These are phyloP conservation scores for Eupithecia tripunctaria DNA, from an alignment of 2,888 invertebrate species.

Conservation along the genomic window DNA sequence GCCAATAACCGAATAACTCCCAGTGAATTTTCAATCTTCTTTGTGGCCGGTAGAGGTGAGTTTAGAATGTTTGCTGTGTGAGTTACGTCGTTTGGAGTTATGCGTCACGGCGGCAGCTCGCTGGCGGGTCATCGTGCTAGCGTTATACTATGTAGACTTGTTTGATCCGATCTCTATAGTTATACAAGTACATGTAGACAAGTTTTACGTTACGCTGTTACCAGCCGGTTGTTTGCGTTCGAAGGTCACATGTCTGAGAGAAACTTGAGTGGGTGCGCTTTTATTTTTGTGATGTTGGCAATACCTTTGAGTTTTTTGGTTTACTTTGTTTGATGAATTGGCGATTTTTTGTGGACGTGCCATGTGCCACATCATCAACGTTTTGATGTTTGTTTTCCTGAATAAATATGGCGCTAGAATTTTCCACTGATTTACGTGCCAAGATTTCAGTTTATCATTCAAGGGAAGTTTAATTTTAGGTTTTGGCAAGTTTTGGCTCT, in stretches of 20 bases:
- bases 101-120: slow-evolving; percentile 74
- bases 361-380: slow-evolving; percentile 1
- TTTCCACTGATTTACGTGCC: slow-evolving; percentile 8
- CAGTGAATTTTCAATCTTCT: slow-evolving; percentile 42
- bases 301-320: slow-evolving; percentile 18
- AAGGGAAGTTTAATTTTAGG: not conserved
- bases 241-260: slow-evolving; percentile 72
- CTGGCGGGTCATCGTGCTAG: slow-evolving; percentile 77
- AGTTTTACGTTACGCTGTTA: slow-evolving; percentile 73
- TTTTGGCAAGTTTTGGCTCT: not conserved
- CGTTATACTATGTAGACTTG: slow-evolving; percentile 56
- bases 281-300: slow-evolving; percentile 41
- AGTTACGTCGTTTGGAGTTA: slow-evolving; percentile 59
- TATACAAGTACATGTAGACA: slow-evolving; percentile 55
- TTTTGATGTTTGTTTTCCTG: slow-evolving; percentile 7
- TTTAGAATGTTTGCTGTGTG: slow-evolving; percentile 42
- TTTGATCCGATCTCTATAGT: slow-evolving; percentile 64
- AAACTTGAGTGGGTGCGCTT: slow-evolving; percentile 43
- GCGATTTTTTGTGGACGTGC: slow-evolving; percentile 2
- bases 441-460: not conserved
- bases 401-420: slow-evolving; percentile 4
- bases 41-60: slow-evolving; percentile 47
- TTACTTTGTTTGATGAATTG: slow-evolving; percentile 11
- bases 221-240: slow-evolving; percentile 72
- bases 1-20: slow-evolving; percentile 50